Percentiles rank a stretch among this genome's conserved stretches.
Evolutionary conservation across 2,797 vertebrate species (phyloP).

Genomic region (Sternarchorhynchus goeldii): DNA sequence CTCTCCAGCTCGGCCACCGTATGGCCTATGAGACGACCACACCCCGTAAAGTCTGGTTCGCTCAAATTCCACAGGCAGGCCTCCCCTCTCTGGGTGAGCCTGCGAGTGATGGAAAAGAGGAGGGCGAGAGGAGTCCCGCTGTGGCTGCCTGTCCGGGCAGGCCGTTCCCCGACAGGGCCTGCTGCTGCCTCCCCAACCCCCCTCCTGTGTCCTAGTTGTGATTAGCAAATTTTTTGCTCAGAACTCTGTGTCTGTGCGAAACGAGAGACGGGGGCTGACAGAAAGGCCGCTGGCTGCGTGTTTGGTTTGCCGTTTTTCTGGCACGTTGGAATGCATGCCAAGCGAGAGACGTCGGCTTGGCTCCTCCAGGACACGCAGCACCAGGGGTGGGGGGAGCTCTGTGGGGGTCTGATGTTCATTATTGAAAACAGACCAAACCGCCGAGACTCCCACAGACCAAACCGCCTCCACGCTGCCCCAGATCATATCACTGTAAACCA

Average conservation of each 20-base stretch:
- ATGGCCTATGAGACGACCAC: slow-evolving; percentile 11
- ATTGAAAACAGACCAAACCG: neutral
- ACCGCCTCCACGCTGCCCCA: too few species aligned
- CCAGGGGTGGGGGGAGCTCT: slow-evolving; percentile 15
- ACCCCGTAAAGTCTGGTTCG: slow-evolving; percentile 10
- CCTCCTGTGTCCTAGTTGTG: neutral
- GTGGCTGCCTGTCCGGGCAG: neutral
- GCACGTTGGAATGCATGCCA: slow-evolving; percentile 12
- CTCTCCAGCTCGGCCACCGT: slow-evolving; percentile 6
- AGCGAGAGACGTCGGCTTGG: neutral
- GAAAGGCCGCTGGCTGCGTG: neutral
- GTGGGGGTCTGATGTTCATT: slow-evolving; percentile 36
- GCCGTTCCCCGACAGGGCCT: neutral
- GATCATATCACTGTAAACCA: slow-evolving; percentile 48
- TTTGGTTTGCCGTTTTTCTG: neutral
- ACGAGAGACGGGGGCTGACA: neutral
- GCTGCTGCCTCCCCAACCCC: neutral
- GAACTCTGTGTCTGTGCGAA: neutral
- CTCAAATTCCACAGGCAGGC: slow-evolving; percentile 33
- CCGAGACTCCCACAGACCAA: too few species aligned
- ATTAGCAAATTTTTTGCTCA: neutral
- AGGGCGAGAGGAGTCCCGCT: neutral
- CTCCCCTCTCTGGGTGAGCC: slow-evolving; percentile 8
- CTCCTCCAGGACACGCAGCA: neutral
- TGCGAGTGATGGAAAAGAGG: neutral